phyloP scores from a whole-genome alignment of 2,797 vertebrate species.

The Chromis chromis region DNA sequence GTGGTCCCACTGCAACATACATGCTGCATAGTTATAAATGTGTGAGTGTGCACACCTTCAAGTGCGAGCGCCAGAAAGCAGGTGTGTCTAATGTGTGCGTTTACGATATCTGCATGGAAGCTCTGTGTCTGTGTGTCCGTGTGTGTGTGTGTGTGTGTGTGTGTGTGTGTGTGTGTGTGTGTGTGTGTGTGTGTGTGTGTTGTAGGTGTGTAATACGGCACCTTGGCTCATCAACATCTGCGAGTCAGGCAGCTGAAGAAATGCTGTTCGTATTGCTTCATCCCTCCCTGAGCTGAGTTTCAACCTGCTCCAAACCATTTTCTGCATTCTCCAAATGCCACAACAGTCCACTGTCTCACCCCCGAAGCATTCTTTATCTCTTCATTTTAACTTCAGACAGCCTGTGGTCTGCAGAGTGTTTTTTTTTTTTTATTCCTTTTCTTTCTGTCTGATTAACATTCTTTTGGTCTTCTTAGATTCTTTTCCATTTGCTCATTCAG shows the following conservation, averaged over 20 bases:
- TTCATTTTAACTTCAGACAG: conserved; percentile 33
- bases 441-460: conserved; percentile 18
- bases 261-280: conserved; percentile 62
- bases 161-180: conserved; percentile 6
- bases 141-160: conserved; percentile 27
- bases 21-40: conserved; percentile 64
- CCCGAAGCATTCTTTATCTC: conserved; percentile 49
- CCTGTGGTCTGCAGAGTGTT: conserved; percentile 31
- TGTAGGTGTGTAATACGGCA: conserved; percentile 51
- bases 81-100: conserved; percentile 61
- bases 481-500: conserved; percentile 1
- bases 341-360: conserved; percentile 26
- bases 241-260: conserved; percentile 65
- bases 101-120: conserved; percentile 44
- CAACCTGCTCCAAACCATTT: conserved; percentile 69
- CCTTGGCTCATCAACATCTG: conserved; percentile 67
- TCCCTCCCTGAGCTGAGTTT: conserved; percentile 60
- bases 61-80: conserved; percentile 30
- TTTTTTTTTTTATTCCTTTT: conserved; percentile 10
- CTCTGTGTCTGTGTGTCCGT: conserved; percentile 8
- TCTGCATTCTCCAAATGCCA: conserved; percentile 77
- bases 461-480: not conserved
- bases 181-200: conserved; percentile 24
- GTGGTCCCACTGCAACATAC: conserved; percentile 78
- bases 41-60: conserved; percentile 44